These are phyloP conservation scores for Campoplex capitator DNA, from an alignment of 2,888 invertebrate genomes.

Conservation along the genomic window DNA sequence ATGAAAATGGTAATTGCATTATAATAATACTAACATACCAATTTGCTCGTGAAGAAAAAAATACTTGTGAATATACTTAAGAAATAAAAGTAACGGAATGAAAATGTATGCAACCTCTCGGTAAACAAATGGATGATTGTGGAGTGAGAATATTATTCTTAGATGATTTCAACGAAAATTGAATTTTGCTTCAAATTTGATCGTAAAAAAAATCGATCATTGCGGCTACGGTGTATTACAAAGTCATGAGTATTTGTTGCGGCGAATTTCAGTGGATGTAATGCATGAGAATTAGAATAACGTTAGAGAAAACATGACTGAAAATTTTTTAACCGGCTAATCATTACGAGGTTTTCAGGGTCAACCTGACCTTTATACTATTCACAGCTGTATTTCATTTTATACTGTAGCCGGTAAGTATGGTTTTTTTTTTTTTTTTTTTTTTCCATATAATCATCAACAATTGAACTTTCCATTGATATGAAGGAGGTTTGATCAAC, in stretches of 20 bases:
- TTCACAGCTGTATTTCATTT: background rate
- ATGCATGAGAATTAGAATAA: background rate
- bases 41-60: background rate
- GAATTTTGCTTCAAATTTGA: background rate
- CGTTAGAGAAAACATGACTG: no score
- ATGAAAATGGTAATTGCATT: background rate
- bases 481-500: background rate
- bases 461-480: background rate
- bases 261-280: background rate
- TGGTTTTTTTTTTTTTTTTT: no score
- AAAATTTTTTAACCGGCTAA: no score
- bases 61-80: background rate
- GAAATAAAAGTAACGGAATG: background rate
- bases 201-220: no score
- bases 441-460: background rate
- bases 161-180: background rate
- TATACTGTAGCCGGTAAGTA: background rate
- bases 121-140: background rate
- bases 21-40: background rate
- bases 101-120: slow-evolving; percentile 29
- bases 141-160: background rate
- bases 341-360: no score
- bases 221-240: background rate
- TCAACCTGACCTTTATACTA: background rate
- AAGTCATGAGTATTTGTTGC: background rate